A percentile compares a stretch with the other conserved stretches of the same genome.
These are phyloP conservation scores for Pristionchus entomophagus DNA, from an alignment of 2,888 invertebrate species.

Conservation along the genomic window DNA sequence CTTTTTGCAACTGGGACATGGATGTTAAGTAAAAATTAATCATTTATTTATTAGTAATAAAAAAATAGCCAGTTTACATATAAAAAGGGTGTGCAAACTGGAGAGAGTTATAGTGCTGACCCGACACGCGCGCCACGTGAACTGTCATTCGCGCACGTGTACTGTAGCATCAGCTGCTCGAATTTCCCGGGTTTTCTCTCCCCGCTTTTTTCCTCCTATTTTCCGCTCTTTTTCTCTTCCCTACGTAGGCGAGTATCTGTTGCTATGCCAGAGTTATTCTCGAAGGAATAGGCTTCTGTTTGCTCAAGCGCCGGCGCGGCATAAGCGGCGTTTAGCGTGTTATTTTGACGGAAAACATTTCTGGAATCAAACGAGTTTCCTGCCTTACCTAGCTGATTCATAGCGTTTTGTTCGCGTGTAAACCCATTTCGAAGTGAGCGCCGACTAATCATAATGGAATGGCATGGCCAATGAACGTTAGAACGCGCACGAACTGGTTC, in stretches of 20 bases:
- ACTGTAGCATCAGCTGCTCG: not conserved
- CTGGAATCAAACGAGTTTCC: no score
- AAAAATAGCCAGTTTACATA: not conserved
- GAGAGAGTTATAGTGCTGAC: not conserved
- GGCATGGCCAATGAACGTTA: slow-evolving; percentile 9
- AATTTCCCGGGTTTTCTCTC: slow-evolving; percentile 1
- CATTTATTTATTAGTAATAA: not conserved
- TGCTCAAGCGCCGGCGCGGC: no score
- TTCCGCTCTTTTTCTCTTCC: not conserved
- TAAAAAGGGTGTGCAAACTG: not conserved
- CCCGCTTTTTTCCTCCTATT: not conserved
- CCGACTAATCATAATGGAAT: not conserved
- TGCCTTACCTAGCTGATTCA: not conserved
- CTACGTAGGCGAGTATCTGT: not conserved
- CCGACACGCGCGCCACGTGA: not conserved
- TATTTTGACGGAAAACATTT: no score
- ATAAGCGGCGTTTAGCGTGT: no score
- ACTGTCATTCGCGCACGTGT: no score
- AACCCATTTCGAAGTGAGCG: not conserved
- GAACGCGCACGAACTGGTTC: slow-evolving; percentile 27
- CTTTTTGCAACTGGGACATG: not conserved
- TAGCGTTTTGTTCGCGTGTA: not conserved
- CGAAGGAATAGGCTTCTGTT: not conserved
- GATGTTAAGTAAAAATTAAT: not conserved
- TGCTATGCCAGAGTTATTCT: not conserved